Percentiles rank a stretch among this genome's conserved stretches.
Evolutionary conservation across 2,113 vertebrate genomes (phyloP).

Genomic region (Rana temporaria): DNA sequence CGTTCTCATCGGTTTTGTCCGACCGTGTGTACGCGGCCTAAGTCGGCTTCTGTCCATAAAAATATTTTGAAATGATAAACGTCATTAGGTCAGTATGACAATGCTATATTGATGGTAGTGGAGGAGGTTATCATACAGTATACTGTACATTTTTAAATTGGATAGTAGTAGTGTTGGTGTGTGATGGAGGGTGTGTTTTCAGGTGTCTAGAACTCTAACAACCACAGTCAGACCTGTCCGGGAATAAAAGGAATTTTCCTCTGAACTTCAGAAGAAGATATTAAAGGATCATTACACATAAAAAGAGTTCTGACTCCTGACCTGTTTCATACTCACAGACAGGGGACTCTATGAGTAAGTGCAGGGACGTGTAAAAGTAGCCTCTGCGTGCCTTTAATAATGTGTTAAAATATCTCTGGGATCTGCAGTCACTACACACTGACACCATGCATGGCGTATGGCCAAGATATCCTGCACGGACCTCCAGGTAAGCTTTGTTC

Average conservation of each 20-base stretch:
- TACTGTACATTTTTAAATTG: too few relatives aligned
- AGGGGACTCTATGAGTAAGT: constrained; percentile 14
- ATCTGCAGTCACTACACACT: not conserved
- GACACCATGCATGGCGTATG: not conserved
- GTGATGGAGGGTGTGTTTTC: too few relatives aligned
- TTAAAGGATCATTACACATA: not conserved
- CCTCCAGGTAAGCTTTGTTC: too few relatives aligned
- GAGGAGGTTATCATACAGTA: too few relatives aligned
- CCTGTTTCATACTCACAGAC: not conserved
- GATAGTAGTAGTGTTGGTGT: too few relatives aligned
- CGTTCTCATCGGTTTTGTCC: too few relatives aligned
- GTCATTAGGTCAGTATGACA: too few relatives aligned
- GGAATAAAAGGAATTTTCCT: not conserved
- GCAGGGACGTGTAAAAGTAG: not conserved
- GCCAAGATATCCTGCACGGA: not conserved
- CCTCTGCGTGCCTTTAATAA: constrained; percentile 9
- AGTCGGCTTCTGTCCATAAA: too few relatives aligned
- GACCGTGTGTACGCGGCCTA: too few relatives aligned
- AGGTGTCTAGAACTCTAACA: not conserved
- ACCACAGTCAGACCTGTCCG: not conserved
- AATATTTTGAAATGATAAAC: too few relatives aligned
- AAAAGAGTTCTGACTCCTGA: not conserved
- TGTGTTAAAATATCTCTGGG: not conserved
- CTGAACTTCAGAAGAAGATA: constrained; percentile 3
- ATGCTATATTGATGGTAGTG: too few relatives aligned